phyloP scores from a whole-genome alignment of 2,113 vertebrate species.

The Vireo altiloquus region DNA sequence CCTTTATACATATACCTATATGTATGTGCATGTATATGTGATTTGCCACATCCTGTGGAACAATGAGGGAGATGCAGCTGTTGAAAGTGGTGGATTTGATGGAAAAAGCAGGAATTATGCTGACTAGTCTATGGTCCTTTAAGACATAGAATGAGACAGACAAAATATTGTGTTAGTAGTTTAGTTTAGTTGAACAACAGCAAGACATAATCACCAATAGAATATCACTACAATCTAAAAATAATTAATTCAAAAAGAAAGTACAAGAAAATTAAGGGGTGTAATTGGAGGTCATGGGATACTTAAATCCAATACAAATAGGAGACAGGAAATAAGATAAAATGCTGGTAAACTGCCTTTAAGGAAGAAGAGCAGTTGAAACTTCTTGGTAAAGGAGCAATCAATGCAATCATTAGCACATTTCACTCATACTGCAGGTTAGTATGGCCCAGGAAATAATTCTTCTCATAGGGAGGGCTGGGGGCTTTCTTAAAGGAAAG shows the following conservation, averaged over 20 bases:
- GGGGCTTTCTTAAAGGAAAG: neutral
- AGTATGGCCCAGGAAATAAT: neutral
- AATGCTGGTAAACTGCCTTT: neutral
- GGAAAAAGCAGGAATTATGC: neutral
- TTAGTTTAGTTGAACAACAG: neutral
- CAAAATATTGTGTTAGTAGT: neutral
- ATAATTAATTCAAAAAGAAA: neutral
- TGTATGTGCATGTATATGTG: rapidly evolving
- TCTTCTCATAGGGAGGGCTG: neutral
- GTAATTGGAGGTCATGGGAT: neutral
- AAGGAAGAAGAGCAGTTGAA: neutral
- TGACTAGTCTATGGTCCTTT: neutral
- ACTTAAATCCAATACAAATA: neutral
- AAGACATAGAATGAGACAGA: neutral
- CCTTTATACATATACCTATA: neutral
- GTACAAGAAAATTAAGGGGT: neutral
- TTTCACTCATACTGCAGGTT: neutral
- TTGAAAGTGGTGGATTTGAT: neutral
- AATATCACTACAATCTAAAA: neutral
- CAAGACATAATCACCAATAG: neutral
- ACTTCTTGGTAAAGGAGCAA: neutral
- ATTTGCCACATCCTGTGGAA: neutral
- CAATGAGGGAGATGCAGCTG: neutral
- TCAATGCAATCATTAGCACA: neutral
- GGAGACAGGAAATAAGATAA: neutral